phyloP scores from a whole-genome alignment of 2,113 vertebrate genomes.

The Peromyscus maniculatus region DNA sequence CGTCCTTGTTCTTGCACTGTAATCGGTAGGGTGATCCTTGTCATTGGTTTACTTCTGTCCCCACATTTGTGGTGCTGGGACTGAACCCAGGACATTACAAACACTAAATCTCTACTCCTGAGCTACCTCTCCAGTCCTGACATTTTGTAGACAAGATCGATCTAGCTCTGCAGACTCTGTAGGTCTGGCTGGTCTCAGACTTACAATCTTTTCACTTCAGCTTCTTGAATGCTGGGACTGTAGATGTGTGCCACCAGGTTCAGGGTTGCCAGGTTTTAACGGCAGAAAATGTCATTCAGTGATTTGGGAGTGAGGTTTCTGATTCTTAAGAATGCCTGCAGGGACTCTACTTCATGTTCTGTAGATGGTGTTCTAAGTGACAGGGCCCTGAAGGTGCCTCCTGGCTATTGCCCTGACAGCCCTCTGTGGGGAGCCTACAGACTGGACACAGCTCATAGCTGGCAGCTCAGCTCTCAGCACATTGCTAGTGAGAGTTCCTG shows the following conservation, averaged over 20 bases:
- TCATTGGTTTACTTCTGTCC: neutral
- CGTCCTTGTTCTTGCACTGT: neutral
- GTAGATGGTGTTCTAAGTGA: neutral
- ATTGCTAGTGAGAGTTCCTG: neutral
- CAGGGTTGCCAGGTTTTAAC: neutral
- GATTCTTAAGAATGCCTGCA: conserved; percentile 13
- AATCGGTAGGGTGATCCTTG: neutral
- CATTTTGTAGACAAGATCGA: no score
- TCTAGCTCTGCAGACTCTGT: neutral
- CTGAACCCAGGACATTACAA: neutral
- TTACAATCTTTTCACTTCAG: neutral
- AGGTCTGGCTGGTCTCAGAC: neutral
- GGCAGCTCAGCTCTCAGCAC: neutral
- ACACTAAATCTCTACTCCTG: neutral
- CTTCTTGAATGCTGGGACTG: neutral
- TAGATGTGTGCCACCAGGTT: neutral
- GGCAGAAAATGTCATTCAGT: neutral
- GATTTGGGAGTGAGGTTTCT: neutral
- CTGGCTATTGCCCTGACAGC: neutral
- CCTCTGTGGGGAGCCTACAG: neutral
- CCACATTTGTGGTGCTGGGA: neutral
- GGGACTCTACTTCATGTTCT: neutral
- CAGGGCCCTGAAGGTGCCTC: neutral
- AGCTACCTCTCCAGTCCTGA: neutral
- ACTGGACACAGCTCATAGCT: neutral